Evolutionary conservation across 1,140 invertebrate genomes (phyloP), one percentile per base, ranked within the genome.

Genomic region (Alviniconcha marisindica): DNA sequence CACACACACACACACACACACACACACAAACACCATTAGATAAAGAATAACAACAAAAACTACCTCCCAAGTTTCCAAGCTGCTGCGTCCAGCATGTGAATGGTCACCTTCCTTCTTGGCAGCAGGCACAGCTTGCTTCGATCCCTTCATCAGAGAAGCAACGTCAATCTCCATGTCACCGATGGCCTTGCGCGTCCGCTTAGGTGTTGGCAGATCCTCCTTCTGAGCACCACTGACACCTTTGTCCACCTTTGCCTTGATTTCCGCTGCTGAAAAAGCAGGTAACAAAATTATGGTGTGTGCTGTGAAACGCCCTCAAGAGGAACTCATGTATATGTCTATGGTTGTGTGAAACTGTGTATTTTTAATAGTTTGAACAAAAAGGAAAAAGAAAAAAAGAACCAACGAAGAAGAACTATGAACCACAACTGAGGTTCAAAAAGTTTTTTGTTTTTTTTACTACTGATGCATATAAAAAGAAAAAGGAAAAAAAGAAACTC

Each of bases 131-230:
- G 71, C 80, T 18, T 10, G 5, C 83, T n/a, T 71, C 4, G 15
- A 24, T 51, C 85, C 80, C 77, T 87, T 89, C 88, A 89, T 86
- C 38, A 89, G 66, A n/a, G 85, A 78, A 42, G 84, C 77, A 18
- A 89, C 85, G 77, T 89, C 88, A 5, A 89, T 83, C 60, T 86
- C 86, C 36, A 86, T 66, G 60, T 87, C 87, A 24, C 38, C 81
- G 18, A 82, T 74, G 33, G 73, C 73, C 15, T 38, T 40, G 51
- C 54, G 31, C 38, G 56, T 66, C 60, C 71, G 83, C 36, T 82
- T 40, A 24, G 78, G 54, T 36, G n/a, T 40, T 21, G 80, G 40
- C 48, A 40, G 31, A 1, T 71, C 69, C n/a, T 78, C 79, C 42
- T 40, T 21, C 2, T 60, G 44, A 40, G 56, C 7, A 48, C 77